phyloP scores from a whole-genome alignment of 2,113 vertebrate species.

The Megalops atlanticus region DNA sequence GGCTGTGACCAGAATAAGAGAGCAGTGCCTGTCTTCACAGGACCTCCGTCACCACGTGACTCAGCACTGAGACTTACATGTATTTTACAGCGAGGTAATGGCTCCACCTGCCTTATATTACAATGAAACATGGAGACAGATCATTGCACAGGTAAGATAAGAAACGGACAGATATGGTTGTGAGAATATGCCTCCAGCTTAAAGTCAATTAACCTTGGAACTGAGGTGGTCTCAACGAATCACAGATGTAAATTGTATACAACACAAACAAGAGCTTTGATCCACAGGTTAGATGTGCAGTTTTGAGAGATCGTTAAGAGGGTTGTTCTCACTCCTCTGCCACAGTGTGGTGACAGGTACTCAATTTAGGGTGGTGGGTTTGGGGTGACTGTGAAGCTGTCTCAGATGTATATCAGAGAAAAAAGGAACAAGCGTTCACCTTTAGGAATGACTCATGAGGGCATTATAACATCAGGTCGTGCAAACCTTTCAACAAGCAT shows the following conservation, averaged over 20 bases:
- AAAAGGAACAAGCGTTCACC: not conserved
- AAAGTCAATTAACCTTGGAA: not conserved
- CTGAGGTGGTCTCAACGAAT: not conserved
- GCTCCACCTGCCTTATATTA: not conserved
- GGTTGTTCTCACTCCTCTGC: not conserved
- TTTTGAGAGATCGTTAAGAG: not conserved
- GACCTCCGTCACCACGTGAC: not conserved
- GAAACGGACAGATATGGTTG: not conserved
- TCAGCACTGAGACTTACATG: not conserved
- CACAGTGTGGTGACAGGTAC: not conserved
- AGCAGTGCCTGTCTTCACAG: not conserved
- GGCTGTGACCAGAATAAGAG: not conserved
- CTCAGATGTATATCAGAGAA: not conserved
- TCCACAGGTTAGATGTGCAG: not conserved
- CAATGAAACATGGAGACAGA: not conserved
- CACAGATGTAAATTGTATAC: not conserved
- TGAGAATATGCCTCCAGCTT: not conserved
- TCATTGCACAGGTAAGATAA: not conserved
- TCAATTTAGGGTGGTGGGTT: not conserved
- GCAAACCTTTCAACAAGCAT: not conserved
- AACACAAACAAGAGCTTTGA: not conserved
- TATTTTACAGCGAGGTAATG: not conserved
- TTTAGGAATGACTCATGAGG: not conserved
- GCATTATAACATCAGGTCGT: not conserved
- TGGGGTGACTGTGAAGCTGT: not conserved